Base-by-base conservation (phyloP, 2,113 vertebrate species). In the Lasiurus cinereus region DNA sequence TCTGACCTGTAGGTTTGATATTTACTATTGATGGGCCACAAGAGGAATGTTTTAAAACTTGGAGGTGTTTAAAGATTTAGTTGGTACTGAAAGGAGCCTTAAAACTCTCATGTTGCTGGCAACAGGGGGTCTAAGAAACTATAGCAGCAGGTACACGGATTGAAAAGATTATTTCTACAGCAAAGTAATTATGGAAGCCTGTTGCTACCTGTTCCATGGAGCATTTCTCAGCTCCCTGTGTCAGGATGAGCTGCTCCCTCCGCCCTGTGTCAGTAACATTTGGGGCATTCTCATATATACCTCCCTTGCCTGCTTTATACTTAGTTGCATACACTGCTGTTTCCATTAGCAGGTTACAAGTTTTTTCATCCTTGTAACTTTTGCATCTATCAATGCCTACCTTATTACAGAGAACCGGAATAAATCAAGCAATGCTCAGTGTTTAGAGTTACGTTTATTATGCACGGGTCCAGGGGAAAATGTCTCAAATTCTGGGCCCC, bases 1-100 rank as follows among this genome's bases (percentile, higher is more conserved):
- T 94, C 82, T 39, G 88, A 97, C 72, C 62, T 48, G 43, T 33
- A 88, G 76, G 56, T 78, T 95, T 74, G 33, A 90, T 72, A 96
- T 93, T 64, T 19, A 10, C 54, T 83, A 88, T 62, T 92, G 92
- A 90, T 72, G 29, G 16, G 29, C 36, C 72, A 13, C 9, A 67
- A 56, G 13, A 48, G 5, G 70, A 96, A 62, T 79, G 16, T 33
- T 93, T 67, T 79, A 10, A 88, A 93, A 70, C 18, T 15, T 9
- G 0, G 0, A 72, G 52, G 88, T 16, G 56, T 69, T 27, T 62
- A 83, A 87, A 54, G 24, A 77, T 96, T 94, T 84, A 46, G 33
- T 21, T 91, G 46, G 31, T 14, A 18, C 11, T 94, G 5, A 88
- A 52, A 21, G 4, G 70, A 85, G 0, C 31, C 64, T 96, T 86